A percentile compares a stretch with the other conserved stretches of the same genome.
Conservation (phyloP, 2,113 vertebrate species). For the Elephas maximus region DNA sequence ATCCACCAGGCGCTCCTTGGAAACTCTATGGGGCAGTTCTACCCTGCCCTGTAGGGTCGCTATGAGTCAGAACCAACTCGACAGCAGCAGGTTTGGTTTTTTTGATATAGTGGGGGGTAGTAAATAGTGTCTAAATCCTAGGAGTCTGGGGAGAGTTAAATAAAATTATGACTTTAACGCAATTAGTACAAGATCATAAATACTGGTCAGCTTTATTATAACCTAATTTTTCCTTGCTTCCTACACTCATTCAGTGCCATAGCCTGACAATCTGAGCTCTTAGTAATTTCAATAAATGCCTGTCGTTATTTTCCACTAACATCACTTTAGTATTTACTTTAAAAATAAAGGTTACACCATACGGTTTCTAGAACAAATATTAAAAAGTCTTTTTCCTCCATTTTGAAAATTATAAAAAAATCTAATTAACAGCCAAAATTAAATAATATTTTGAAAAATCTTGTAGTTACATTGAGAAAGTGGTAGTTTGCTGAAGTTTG, state of each 20-base stretch:
- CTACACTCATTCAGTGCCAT: background rate
- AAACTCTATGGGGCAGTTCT: too few species aligned
- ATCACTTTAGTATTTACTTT: background rate
- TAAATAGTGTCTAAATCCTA: background rate
- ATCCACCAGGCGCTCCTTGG: too few species aligned
- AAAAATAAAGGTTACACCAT: conserved; percentile 4
- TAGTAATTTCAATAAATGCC: background rate
- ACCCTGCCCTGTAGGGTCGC: too few species aligned
- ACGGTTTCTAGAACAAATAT: background rate
- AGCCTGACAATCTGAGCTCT: background rate
- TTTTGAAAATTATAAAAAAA: conserved; percentile 25
- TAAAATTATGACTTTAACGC: background rate
- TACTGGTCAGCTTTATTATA: background rate
- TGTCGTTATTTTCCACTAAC: background rate
- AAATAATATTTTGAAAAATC: conserved; percentile 18
- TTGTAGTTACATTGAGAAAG: background rate
- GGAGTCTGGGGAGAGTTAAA: background rate
- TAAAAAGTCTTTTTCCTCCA: background rate
- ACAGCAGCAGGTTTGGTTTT: too few species aligned
- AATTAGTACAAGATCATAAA: background rate
- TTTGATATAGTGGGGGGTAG: background rate
- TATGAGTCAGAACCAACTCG: too few species aligned
- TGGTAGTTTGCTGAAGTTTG: background rate
- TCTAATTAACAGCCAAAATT: background rate
- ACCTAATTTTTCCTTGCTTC: background rate